These are phyloP conservation scores for Montipora sp. DNA, from an alignment of 64 coral and sea anemone species.

Conservation along the genomic window DNA sequence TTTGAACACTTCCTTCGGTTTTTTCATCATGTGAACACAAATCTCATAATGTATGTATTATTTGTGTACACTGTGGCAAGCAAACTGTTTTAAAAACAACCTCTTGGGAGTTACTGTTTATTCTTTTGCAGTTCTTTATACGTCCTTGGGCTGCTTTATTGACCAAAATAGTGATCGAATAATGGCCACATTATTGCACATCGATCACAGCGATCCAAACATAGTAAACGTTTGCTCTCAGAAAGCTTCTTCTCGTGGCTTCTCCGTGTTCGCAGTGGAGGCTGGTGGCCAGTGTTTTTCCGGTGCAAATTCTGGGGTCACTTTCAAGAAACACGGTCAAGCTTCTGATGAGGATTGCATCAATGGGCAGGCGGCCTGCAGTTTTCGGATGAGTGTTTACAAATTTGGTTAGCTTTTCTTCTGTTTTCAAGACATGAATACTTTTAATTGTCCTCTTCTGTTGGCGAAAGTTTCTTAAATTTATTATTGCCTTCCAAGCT, in stretches of 20 bases:
- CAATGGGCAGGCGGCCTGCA: constrained; percentile 16
- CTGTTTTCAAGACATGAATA: too few species aligned
- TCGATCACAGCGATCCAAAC: neutral
- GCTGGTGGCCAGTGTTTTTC: constrained; percentile 26
- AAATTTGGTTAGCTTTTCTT: too few species aligned
- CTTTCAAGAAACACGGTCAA: constrained; percentile 5
- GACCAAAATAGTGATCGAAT: neutral
- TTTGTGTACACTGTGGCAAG: too few species aligned
- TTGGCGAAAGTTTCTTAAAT: too few species aligned
- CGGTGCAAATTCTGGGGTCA: neutral
- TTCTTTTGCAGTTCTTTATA: neutral
- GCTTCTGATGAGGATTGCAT: neutral
- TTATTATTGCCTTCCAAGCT: too few species aligned
- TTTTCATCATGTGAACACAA: too few species aligned
- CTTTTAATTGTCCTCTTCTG: too few species aligned
- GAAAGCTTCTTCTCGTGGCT: neutral
- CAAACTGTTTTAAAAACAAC: too few species aligned
- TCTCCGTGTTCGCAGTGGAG: constrained; percentile 18
- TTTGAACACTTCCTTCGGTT: too few species aligned
- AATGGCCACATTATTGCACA: neutral
- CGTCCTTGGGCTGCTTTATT: neutral
- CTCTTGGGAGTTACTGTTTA: too few species aligned
- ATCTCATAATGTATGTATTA: too few species aligned
- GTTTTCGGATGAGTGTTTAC: neutral
- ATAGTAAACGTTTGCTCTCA: neutral